Conservation (phyloP, 1,140 invertebrate genomes). For the Oncopodura yosiiana region DNA sequence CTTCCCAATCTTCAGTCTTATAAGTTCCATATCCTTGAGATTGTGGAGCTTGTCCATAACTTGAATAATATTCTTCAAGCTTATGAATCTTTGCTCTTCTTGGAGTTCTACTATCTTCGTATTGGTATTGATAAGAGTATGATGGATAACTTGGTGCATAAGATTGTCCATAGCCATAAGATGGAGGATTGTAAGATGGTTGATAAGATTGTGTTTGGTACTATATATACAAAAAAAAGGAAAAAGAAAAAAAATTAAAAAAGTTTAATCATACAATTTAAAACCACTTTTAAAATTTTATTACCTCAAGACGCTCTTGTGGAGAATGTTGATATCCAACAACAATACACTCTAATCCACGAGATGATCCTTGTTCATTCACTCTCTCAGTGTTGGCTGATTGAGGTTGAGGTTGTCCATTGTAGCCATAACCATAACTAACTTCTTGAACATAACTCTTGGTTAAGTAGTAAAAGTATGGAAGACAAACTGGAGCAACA, state of each 20-base stretch:
- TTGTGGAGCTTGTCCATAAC: slow-evolving; percentile 6
- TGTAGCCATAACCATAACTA: slow-evolving; percentile 19
- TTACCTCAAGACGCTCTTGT: slow-evolving; percentile 25
- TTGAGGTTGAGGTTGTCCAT: slow-evolving; percentile 5
- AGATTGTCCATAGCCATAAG: slow-evolving; percentile 9
- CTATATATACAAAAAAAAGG: slow-evolving; percentile 14
- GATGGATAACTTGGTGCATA: slow-evolving; percentile 15
- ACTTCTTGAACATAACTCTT: slow-evolving; percentile 20
- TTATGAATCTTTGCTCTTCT: slow-evolving; percentile 30
- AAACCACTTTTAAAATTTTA: not conserved
- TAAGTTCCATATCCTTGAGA: slow-evolving; percentile 6
- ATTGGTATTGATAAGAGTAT: slow-evolving; percentile 24
- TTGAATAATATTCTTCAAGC: slow-evolving; percentile 20
- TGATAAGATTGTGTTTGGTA: slow-evolving; percentile 18
- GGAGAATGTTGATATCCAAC: slow-evolving; percentile 30
- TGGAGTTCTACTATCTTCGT: slow-evolving; percentile 25
- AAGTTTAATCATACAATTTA: not conserved
- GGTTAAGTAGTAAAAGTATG: slow-evolving; percentile 28
- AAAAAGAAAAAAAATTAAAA: not conserved
- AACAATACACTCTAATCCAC: slow-evolving; percentile 27
- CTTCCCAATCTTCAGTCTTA: slow-evolving; percentile 29
- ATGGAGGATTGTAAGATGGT: slow-evolving; percentile 7
- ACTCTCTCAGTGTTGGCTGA: not conserved
- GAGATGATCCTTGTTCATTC: slow-evolving; percentile 22
- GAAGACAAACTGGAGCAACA: slow-evolving; percentile 24